phyloP scores from a whole-genome alignment of 2,797 vertebrate genomes.

The Phoebastria nigripes region DNA sequence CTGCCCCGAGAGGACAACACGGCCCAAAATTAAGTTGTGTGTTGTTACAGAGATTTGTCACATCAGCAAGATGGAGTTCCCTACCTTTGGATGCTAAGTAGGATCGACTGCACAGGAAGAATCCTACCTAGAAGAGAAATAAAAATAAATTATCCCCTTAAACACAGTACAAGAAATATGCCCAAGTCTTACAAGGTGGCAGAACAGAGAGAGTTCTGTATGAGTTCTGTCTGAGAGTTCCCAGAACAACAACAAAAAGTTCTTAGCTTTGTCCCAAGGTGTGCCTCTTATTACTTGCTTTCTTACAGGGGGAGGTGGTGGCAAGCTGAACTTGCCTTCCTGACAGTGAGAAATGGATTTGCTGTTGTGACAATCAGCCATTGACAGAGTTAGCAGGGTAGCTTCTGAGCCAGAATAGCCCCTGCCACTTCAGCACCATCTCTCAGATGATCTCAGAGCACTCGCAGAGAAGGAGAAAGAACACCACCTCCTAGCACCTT shows the following conservation, averaged over 20 bases:
- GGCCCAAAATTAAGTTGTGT: background rate
- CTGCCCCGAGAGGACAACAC: accelerated
- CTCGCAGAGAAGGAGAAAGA: background rate
- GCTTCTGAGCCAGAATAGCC: background rate
- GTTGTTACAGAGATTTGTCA: background rate
- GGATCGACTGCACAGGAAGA: background rate
- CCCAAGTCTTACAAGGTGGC: background rate
- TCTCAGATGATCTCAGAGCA: background rate
- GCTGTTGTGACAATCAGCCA: background rate
- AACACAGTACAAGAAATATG: background rate
- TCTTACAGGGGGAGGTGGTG: background rate
- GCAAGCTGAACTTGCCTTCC: background rate
- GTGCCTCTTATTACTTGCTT: background rate
- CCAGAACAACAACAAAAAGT: background rate
- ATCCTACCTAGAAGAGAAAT: background rate
- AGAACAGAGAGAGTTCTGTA: background rate
- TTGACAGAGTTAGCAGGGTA: background rate
- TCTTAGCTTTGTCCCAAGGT: background rate
- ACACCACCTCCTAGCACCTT: background rate
- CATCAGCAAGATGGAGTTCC: background rate
- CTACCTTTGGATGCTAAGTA: background rate
- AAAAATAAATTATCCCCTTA: background rate
- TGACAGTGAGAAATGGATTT: background rate
- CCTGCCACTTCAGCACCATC: background rate
- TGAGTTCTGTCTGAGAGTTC: background rate